Percentiles rank a stretch among this genome's conserved stretches.
phyloP scores from a whole-genome alignment of 2,797 vertebrate genomes.

The Malacoraja senta region DNA sequence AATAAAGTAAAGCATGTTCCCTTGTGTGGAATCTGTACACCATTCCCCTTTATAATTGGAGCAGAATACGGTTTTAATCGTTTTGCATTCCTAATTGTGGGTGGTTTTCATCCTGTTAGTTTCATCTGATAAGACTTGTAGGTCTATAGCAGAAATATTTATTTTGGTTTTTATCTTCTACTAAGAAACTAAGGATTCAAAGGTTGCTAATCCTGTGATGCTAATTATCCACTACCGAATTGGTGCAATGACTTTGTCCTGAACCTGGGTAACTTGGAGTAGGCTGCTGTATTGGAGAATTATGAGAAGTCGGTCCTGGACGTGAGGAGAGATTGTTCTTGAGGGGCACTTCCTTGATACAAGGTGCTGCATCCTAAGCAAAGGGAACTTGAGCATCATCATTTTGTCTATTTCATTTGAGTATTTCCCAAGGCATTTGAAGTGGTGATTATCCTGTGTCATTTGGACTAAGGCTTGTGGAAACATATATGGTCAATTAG shows the following conservation, averaged over 20 bases:
- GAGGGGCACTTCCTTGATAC: constrained; percentile 13
- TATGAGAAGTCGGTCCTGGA: not conserved
- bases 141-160: constrained; percentile 15
- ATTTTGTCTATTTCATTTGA: not conserved
- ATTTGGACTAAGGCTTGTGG: not conserved
- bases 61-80: not conserved
- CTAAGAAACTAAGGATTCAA: constrained; percentile 28
- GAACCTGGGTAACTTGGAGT: constrained; percentile 6
- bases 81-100: not conserved
- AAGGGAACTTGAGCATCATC: not conserved
- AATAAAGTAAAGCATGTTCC: constrained; percentile 4
- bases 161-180: constrained; percentile 25
- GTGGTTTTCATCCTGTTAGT: not conserved
- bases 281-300: not conserved
- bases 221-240: constrained; percentile 14
- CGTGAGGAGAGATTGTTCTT: constrained; percentile 21
- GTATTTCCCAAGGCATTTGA: not conserved
- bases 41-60: not conserved
- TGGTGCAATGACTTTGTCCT: constrained; percentile 26
- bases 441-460: not conserved
- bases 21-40: not conserved
- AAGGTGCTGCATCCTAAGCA: constrained; percentile 23
- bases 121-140: not conserved
- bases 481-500: not conserved
- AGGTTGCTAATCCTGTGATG: constrained; percentile 8